A percentile compares a stretch with the other conserved stretches of the same genome.
Conservation (phyloP, 2,113 vertebrate species). For the Charina bottae region DNA sequence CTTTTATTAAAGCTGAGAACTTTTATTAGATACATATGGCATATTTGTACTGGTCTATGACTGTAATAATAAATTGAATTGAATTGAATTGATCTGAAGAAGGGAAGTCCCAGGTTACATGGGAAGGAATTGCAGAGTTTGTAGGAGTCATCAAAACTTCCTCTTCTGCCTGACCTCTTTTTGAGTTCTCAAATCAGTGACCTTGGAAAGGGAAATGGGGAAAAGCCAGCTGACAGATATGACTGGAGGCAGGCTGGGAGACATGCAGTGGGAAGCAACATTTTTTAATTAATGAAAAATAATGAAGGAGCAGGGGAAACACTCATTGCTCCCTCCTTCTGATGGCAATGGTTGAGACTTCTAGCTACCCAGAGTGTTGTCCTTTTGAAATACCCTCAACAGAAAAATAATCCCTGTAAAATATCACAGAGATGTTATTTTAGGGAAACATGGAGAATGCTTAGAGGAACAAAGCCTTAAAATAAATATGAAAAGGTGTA, state of each 20-base stretch:
- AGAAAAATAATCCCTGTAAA: background rate
- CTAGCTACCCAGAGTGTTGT: background rate
- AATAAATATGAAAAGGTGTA: conserved; percentile 1
- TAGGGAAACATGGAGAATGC: background rate
- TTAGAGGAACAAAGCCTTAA: background rate
- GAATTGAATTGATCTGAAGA: too few relatives aligned
- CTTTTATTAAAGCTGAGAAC: too few relatives aligned
- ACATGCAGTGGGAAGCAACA: background rate
- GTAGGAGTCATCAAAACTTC: background rate
- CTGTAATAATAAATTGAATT: too few relatives aligned
- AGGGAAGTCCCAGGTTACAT: background rate
- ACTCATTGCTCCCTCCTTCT: background rate
- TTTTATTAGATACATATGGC: too few relatives aligned
- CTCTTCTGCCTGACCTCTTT: background rate
- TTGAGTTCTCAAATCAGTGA: background rate
- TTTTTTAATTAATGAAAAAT: background rate
- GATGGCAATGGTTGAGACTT: background rate
- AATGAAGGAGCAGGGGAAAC: background rate
- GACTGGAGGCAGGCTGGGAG: background rate
- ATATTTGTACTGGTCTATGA: too few relatives aligned
- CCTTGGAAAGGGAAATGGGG: background rate
- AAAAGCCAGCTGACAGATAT: background rate
- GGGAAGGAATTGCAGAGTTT: background rate
- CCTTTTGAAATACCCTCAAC: background rate
- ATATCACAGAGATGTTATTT: background rate